Evolutionary conservation across 2,888 invertebrate species (phyloP).

Genomic region (Orchesellides sinensis): DNA sequence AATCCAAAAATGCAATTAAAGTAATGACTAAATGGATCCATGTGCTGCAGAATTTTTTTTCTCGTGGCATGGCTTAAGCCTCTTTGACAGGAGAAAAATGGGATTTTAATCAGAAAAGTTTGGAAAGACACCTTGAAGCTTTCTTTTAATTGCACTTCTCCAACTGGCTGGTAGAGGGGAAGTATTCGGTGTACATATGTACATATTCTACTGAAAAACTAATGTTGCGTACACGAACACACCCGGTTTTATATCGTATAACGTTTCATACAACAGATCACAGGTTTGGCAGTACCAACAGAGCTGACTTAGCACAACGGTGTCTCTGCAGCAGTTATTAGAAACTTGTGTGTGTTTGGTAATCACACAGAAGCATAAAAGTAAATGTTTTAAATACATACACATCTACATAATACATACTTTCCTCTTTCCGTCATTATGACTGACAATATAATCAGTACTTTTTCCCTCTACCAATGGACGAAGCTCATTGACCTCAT

Average conservation of each 20-base stretch:
- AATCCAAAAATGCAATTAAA: constrained; percentile 66
- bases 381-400: neutral
- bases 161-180: constrained; percentile 19
- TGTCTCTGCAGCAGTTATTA: too few relatives aligned
- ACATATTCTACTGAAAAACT: too few relatives aligned
- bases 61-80: constrained; percentile 46
- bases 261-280: too few relatives aligned
- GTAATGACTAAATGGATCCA: constrained; percentile 64
- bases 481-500: constrained; percentile 11
- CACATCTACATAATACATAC: neutral
- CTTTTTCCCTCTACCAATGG: neutral
- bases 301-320: too few relatives aligned
- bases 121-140: constrained; percentile 65
- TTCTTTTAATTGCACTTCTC: constrained; percentile 63
- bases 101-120: constrained; percentile 66
- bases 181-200: neutral
- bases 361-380: too few relatives aligned
- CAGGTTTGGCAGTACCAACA: too few relatives aligned
- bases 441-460: neutral
- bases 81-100: constrained; percentile 63
- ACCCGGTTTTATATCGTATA: too few relatives aligned
- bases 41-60: constrained; percentile 36
- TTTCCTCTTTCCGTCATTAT: too few relatives aligned
- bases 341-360: too few relatives aligned
- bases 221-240: too few relatives aligned